phyloP scores from a whole-genome alignment of 2,888 invertebrate genomes.

The Lamellibrachia columna region DNA sequence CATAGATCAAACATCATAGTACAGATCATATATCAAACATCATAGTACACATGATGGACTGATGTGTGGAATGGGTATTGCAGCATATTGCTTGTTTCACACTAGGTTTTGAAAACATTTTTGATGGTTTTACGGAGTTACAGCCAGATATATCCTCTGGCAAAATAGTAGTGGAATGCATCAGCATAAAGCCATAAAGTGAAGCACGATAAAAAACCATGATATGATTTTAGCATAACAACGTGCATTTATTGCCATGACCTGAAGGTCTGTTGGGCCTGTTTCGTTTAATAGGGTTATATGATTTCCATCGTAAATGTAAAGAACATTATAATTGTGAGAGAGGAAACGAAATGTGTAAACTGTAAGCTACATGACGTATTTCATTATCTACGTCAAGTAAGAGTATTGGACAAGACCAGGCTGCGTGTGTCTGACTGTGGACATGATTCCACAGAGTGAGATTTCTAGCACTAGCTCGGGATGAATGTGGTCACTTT shows the following conservation, averaged over 20 bases:
- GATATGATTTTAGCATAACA: background rate
- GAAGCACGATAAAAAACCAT: background rate
- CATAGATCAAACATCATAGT: too few relatives aligned
- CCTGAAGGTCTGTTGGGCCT: background rate
- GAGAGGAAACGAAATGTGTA: background rate
- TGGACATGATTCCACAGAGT: background rate
- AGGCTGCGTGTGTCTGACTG: background rate
- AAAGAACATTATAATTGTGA: background rate
- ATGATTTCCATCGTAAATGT: background rate
- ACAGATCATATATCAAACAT: too few relatives aligned
- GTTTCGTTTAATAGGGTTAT: background rate
- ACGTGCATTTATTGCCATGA: background rate
- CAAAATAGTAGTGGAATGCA: background rate
- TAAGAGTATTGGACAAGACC: background rate
- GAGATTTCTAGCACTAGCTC: background rate
- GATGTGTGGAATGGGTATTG: too few relatives aligned
- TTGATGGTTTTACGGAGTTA: too few relatives aligned
- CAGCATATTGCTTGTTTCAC: too few relatives aligned
- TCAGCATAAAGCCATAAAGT: background rate
- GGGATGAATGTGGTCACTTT: background rate
- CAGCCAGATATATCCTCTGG: background rate
- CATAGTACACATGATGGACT: too few relatives aligned
- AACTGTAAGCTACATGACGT: background rate
- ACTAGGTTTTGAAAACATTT: too few relatives aligned
- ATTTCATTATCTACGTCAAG: background rate